Conservation (phyloP, 2,888 invertebrate genomes). For the Patella pellucida region DNA sequence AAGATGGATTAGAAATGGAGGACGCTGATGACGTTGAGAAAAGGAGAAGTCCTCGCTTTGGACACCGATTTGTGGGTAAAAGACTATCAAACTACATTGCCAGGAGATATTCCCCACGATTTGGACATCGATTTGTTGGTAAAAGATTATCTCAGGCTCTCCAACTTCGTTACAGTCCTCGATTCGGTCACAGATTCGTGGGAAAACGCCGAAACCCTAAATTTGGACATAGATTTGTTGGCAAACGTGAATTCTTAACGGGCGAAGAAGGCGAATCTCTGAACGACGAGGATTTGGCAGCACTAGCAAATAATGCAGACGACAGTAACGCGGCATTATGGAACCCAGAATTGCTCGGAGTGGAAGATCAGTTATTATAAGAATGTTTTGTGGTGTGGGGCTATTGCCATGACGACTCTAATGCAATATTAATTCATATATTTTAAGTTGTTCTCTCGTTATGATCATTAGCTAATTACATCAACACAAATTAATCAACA, state of each 20-base stretch:
- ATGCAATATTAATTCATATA: no score
- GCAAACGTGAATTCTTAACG: neutral
- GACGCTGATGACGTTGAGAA: neutral
- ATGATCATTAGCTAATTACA: no score
- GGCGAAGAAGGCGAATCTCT: no score
- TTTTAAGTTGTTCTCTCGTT: no score
- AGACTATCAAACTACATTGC: constrained; percentile 1
- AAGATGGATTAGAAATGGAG: neutral
- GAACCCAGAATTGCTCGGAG: no score
- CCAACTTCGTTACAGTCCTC: constrained; percentile 1
- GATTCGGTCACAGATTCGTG: constrained; percentile 4
- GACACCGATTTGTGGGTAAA: constrained; percentile 4
- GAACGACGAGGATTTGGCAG: no score
- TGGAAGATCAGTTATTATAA: no score
- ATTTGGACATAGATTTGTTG: neutral
- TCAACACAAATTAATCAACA: no score
- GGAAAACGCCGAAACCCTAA: neutral
- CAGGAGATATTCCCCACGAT: neutral
- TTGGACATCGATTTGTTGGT: neutral
- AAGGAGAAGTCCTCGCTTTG: neutral
- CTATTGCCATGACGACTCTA: no score
- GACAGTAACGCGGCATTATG: no score
- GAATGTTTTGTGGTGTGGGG: no score
- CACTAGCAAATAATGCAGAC: no score
- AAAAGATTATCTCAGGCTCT: constrained; percentile 9